Base-by-base conservation (phyloP, 2,797 vertebrate species). In the Enteromius unitaeniatus region DNA sequence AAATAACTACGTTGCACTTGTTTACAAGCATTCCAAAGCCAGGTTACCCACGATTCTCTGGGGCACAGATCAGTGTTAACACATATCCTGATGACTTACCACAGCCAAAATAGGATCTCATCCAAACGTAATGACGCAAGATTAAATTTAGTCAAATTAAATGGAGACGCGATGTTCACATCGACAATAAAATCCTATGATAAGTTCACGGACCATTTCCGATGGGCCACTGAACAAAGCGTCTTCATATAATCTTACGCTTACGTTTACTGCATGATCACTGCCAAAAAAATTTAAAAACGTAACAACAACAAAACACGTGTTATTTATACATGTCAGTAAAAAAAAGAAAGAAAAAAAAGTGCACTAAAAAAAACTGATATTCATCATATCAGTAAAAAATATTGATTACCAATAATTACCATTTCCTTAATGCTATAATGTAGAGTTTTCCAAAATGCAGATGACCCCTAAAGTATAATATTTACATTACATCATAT, bases 141-240 rank as follows among this genome's bases (percentile, higher is more conserved):
- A 87, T 65, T 37, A 75, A 58, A 76, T 53, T 65, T 92, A 90
- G 91, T 91, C 87, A 83, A 88, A 89, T 92, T 89, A 90, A 87
- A 85, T 82, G 11, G 85, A 60, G 81, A 85, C 80, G 58, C 68
- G 68, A 62, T 17, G 55, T 75, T 81, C 70, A 73, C 76, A 75
- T 13, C 34, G 26, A 67, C 78, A 76, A 80, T 82, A 75, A 82
- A 75, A 55, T 73, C 13, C 13, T 26, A 34, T 37, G 19, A 81
- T 64, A 37, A 81, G 7, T 73, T 58, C 53, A 81, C 0, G 2
- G 26, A 7, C 19, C 26, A 49, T 64, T 73, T 81, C 31, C 26
- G 7, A 55, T 28, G 70, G 31, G 19, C 23, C 70, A 55, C 47
- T 58, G 51, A 42, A 58, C 37, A 65, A n/a, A 84, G 40, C 26